Percentiles rank a stretch among this genome's conserved stretches.
Evolutionary conservation across 2,888 invertebrate genomes (phyloP).

Genomic region (Celastrina argiolus): DNA sequence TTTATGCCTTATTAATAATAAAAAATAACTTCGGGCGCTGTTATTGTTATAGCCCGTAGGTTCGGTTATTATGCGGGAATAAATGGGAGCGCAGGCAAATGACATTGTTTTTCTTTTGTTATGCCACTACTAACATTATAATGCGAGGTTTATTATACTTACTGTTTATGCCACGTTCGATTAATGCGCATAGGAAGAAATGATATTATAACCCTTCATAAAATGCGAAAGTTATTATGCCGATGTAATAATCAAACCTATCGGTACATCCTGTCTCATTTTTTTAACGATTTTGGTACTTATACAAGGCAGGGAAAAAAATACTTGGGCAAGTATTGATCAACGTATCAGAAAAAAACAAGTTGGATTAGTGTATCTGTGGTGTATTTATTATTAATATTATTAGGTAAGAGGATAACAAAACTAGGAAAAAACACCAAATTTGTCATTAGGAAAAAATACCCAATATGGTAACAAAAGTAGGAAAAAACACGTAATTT

Average conservation of each 20-base stretch:
- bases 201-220: conserved; percentile 5
- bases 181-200: background rate
- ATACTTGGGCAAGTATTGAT: too few species aligned
- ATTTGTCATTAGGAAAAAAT: too few species aligned
- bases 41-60: conserved; percentile 55
- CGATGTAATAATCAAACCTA: background rate
- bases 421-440: too few species aligned
- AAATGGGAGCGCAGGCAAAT: conserved; percentile 58
- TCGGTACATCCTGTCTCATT: too few species aligned
- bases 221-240: background rate
- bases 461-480: too few species aligned
- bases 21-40: conserved; percentile 61
- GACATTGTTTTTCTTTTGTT: conserved; percentile 58
- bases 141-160: conserved; percentile 50
- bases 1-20: conserved; percentile 74
- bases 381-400: too few species aligned
- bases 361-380: too few species aligned
- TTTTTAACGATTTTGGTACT: too few species aligned
- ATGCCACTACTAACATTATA: conserved; percentile 41
- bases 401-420: too few species aligned
- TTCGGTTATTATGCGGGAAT: conserved; percentile 56
- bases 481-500: too few species aligned
- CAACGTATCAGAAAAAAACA: too few species aligned
- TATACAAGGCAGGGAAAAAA: too few species aligned
- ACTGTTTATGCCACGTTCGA: conserved; percentile 1